Base-by-base conservation (phyloP, 1,140 invertebrate species). In the Bombyx mandarina region DNA sequence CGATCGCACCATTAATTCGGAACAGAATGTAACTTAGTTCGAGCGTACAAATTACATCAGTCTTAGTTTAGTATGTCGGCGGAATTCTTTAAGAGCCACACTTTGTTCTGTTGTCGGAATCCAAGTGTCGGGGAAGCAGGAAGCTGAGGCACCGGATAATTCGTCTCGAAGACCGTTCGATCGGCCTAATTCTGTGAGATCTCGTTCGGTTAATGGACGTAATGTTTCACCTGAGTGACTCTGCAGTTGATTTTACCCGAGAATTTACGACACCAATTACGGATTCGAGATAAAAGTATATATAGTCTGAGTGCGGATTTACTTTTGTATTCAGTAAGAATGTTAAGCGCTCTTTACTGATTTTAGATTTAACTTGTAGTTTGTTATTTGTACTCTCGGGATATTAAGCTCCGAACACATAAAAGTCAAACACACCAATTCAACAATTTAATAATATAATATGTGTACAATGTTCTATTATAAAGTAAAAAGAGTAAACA, bases 191-290 rank as follows among this genome's bases (percentile, higher is more conserved):
- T 75, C 58, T 60, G 60, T 45, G 46, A 68, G 65, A 68, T 69
- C 66, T 70, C 66, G 66, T 72, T 73, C 62, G 62, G 52, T 57
- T 77, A 75, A 75, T 73, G 70, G 58, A 48, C 48, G 66, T 62
- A 73, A 77, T 77, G 70, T 71, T 73, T 77, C 71, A 75, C 72
- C 73, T 74, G 71, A 65, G 61, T 61, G 67, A 58, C 63, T 62
- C 67, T 65, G 55, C 63, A 58, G 54, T 49, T 49, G 42, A 48
- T 43, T 56, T 56, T 43, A 43, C 43, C 43, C 26, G 9, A 9
- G 9, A 47, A 56, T 48, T 56, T 56, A 56, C 54, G 45, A 46
- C 35, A 42, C 3, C 22, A 22, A 12, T 42, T 52, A 18, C 7
- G n/a, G 0, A 49, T 22, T 49, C n/a, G 45, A 5, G 12, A 7